phyloP scores from a whole-genome alignment of 2,888 invertebrate genomes.

The Eupithecia pulchellata region DNA sequence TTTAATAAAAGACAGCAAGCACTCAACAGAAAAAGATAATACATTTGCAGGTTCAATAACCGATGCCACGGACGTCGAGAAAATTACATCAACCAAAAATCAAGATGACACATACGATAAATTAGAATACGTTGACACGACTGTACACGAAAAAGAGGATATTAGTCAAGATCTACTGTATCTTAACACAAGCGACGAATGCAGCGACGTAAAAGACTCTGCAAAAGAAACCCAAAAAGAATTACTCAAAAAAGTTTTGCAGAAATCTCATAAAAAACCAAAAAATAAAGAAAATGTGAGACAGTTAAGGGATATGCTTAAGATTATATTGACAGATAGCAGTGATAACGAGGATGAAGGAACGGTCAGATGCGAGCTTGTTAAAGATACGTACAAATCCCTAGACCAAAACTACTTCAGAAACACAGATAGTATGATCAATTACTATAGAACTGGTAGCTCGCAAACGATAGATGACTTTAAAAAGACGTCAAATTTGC shows the following conservation, averaged over 20 bases:
- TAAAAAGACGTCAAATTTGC: slow-evolving; percentile 29
- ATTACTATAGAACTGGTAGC: slow-evolving; percentile 57
- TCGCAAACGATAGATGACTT: slow-evolving; percentile 41
- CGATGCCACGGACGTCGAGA: slow-evolving; percentile 38
- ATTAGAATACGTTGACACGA: slow-evolving; percentile 33
- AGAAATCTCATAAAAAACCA: slow-evolving; percentile 54
- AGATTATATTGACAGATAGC: slow-evolving; percentile 64
- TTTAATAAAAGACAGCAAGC: slow-evolving; percentile 34
- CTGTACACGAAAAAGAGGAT: slow-evolving; percentile 38
- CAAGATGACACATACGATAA: slow-evolving; percentile 35
- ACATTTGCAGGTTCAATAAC: slow-evolving; percentile 26
- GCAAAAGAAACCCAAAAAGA: slow-evolving; percentile 61
- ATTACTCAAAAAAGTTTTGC: slow-evolving; percentile 62
- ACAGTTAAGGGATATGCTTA: slow-evolving; percentile 58
- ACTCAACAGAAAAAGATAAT: slow-evolving; percentile 24
- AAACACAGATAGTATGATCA: slow-evolving; percentile 62
- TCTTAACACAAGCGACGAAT: slow-evolving; percentile 45
- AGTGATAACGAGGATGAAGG: slow-evolving; percentile 56
- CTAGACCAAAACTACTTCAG: slow-evolving; percentile 57
- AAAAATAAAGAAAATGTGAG: slow-evolving; percentile 57
- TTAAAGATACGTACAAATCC: slow-evolving; percentile 58
- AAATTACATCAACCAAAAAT: slow-evolving; percentile 33
- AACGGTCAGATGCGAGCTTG: slow-evolving; percentile 50
- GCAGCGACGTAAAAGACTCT: slow-evolving; percentile 43
- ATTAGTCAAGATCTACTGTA: slow-evolving; percentile 46